Percentiles rank a stretch among this genome's conserved stretches.
These are phyloP conservation scores for Tetheella fluctuosa DNA, from an alignment of 2,888 invertebrate genomes.

Conservation along the genomic window DNA sequence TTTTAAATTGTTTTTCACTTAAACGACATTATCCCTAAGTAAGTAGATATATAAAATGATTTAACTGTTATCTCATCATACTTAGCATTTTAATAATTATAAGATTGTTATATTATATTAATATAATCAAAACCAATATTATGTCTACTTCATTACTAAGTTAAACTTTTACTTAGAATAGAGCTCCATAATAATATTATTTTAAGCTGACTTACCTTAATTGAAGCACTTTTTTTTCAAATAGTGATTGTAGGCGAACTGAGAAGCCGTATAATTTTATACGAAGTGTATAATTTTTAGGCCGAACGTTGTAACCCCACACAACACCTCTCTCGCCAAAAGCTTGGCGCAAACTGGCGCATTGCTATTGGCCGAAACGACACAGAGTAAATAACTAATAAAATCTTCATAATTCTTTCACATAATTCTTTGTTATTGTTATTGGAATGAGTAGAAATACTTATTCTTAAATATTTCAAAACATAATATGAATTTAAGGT, in stretches of 20 bases:
- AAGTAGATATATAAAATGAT: too few species aligned
- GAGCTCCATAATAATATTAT: too few species aligned
- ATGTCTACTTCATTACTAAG: too few species aligned
- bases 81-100: too few species aligned
- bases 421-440: background rate
- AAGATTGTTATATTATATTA: too few species aligned
- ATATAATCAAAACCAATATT: too few species aligned
- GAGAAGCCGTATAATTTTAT: slow-evolving; percentile 53
- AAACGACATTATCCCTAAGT: too few species aligned
- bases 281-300: slow-evolving; percentile 50
- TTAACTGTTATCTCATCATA: too few species aligned
- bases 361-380: slow-evolving; percentile 35
- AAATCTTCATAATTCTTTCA: background rate
- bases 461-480: background rate
- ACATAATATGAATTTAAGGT: too few species aligned
- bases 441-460: background rate
- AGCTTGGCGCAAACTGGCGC: slow-evolving; percentile 66
- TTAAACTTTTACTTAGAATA: too few species aligned
- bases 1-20: too few species aligned
- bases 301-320: slow-evolving; percentile 28
- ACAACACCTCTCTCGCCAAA: slow-evolving; percentile 56
- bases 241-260: slow-evolving; percentile 28
- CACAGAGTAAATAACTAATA: slow-evolving; percentile 13
- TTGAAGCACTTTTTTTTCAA: background rate
- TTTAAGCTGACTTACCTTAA: background rate